Evolutionary conservation across 2,113 vertebrate genomes (phyloP), one percentile per base, ranked within the genome.

Genomic region (Crotophaga sulcirostris): DNA sequence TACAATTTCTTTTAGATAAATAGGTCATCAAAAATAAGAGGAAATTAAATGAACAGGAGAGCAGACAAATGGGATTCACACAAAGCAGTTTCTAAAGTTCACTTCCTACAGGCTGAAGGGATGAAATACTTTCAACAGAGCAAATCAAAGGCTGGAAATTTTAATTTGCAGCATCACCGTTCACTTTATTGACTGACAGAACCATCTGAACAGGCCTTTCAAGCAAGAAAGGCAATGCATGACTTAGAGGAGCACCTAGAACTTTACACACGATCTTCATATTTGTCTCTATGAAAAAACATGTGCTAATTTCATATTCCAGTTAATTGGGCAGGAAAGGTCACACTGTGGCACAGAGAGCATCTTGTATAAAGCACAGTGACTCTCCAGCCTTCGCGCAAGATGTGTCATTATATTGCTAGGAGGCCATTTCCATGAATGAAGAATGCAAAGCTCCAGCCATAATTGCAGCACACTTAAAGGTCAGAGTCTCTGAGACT

Each of bases 401-500:
- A 80, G 80, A 78, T 36, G 79, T 96, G 95, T 93, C 86, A 76
- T 96, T 96, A 89, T 67, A 96, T 86, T 93, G 98, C 97, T 97
- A 97, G 97, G 98, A 96, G 93, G 97, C 93, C 96, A 76, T 66
- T 96, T 96, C 94, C 66, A 49, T 94, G 86, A 76, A 95, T 33
- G n/a, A 97, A 96, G 97, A 98, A 98, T 92, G 97, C 78, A 74
- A 89, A 95, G 96, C 89, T 56, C 94, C 49, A 49, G 70, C 84
- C 82, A 40, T 98, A 98, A 98, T 94, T 98, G 97, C 70, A 85
- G 95, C 94, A 73, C 59, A 40, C 90, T 86, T 92, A 98, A 98
- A 98, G 98, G 98, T 98, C 98, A 97, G 59, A 96, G 89, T 87
- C 84, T 92, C 94, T 28, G 45, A 89, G 97, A 88, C 96, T 94